These are phyloP conservation scores for Phycodurus eques DNA, from an alignment of 2,113 vertebrate species.

Conservation along the genomic window DNA sequence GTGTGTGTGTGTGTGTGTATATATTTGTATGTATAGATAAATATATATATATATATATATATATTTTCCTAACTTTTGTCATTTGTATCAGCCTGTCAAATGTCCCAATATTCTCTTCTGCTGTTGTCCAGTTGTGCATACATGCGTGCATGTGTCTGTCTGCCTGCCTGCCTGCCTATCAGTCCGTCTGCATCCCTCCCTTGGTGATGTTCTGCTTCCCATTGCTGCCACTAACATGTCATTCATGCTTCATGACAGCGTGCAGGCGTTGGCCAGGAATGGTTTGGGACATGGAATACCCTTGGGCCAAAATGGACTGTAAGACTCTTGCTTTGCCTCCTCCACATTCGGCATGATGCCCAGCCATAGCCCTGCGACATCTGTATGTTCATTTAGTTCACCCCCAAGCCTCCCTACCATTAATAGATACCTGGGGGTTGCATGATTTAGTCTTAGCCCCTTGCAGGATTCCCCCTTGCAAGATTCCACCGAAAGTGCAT, in stretches of 20 bases:
- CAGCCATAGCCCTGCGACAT: slow-evolving; percentile 38
- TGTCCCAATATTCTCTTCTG: neutral
- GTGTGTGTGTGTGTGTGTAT: no score
- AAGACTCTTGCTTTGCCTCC: slow-evolving; percentile 61
- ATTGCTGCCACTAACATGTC: slow-evolving; percentile 75
- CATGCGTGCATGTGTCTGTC: neutral
- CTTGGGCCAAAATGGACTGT: slow-evolving; percentile 68
- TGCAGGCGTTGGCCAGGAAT: slow-evolving; percentile 72
- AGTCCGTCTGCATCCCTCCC: neutral
- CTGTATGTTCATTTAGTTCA: slow-evolving; percentile 29
- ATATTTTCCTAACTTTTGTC: neutral
- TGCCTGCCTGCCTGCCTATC: neutral
- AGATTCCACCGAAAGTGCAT: slow-evolving; percentile 1
- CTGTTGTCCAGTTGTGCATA: neutral
- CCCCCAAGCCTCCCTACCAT: slow-evolving; percentile 14
- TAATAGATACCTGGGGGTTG: slow-evolving; percentile 8
- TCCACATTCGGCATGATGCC: slow-evolving; percentile 56
- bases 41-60: neutral
- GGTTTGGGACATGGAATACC: slow-evolving; percentile 69
- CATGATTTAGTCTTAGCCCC: slow-evolving; percentile 27
- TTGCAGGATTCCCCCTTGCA: slow-evolving; percentile 5
- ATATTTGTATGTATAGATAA: no score
- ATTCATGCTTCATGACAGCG: slow-evolving; percentile 68
- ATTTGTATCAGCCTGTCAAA: neutral
- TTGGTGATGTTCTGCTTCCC: slow-evolving; percentile 48